Conservation (phyloP, 2,888 invertebrate species). For the Pseudanteris insignis region DNA sequence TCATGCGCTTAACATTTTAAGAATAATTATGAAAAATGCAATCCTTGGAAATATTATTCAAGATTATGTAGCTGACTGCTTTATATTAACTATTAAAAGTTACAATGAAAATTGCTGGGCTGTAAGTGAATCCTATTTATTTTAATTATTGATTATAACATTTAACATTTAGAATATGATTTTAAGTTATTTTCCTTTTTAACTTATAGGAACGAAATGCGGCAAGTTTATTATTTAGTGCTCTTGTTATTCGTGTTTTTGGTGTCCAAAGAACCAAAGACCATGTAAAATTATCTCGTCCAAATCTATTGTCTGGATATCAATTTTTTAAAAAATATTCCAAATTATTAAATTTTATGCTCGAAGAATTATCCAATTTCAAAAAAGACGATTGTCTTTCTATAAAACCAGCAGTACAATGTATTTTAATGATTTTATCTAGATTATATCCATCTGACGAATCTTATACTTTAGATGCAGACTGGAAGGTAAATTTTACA, state of each 20-base stretch:
- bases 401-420: constrained; percentile 76
- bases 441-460: constrained; percentile 80
- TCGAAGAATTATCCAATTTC: constrained; percentile 66
- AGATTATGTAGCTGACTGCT: constrained; percentile 75
- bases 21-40: constrained; percentile 82
- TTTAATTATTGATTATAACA: too few species aligned
- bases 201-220: constrained; percentile 83
- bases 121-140: too few species aligned
- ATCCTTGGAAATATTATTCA: constrained; percentile 78
- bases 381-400: constrained; percentile 60
- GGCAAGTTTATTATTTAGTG: constrained; percentile 83
- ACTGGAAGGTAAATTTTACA: constrained; percentile 70
- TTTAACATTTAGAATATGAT: too few species aligned
- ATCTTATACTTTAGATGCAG: constrained; percentile 74
- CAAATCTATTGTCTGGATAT: constrained; percentile 78
- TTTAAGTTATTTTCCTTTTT: too few species aligned
- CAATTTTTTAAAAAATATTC: constrained; percentile 82
- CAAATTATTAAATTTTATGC: constrained; percentile 71
- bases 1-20: constrained; percentile 87
- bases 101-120: constrained; percentile 82
- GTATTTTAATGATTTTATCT: constrained; percentile 79
- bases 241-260: constrained; percentile 86
- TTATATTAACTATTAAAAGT: constrained; percentile 78
- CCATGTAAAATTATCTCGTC: constrained; percentile 70
- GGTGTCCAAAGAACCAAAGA: constrained; percentile 78